Conservation (phyloP, 2,113 vertebrate genomes). For the Pomatorhinus ruficollis region DNA sequence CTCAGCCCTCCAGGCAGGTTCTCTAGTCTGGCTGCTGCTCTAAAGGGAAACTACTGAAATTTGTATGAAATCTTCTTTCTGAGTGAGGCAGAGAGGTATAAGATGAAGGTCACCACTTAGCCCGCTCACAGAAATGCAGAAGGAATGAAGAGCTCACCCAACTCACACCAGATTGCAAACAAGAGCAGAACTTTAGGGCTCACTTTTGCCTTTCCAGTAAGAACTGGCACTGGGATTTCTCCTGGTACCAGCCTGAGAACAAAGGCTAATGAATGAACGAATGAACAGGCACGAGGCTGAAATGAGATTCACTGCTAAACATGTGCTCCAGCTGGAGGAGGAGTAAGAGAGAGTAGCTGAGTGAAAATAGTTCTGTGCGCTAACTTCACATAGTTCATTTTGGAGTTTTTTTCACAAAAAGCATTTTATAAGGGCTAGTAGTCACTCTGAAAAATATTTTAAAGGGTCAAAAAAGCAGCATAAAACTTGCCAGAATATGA, state of each 20-base stretch:
- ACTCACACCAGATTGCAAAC: neutral
- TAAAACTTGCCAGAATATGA: neutral
- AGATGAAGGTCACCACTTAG: constrained; percentile 21
- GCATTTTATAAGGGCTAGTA: neutral
- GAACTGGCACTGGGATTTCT: neutral
- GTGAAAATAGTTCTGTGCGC: neutral
- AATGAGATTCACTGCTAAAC: neutral
- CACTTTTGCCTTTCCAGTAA: neutral
- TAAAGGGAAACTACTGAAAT: constrained; percentile 10
- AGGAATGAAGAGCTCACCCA: neutral
- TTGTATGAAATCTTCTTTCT: constrained; percentile 5
- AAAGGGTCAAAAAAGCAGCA: neutral
- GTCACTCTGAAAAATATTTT: neutral
- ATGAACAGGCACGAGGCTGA: neutral
- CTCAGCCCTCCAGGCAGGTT: neutral
- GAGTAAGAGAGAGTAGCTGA: neutral
- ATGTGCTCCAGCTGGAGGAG: neutral
- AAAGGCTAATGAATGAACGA: constrained; percentile 26
- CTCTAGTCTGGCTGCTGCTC: neutral
- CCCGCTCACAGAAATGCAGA: neutral
- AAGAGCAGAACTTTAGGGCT: neutral
- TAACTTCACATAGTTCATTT: neutral
- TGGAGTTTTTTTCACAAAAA: neutral
- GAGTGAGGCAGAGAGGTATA: neutral
- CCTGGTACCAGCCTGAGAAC: neutral